Conservation (phyloP, 92 coral and sea anemone genomes). For the Montipora capitata region DNA sequence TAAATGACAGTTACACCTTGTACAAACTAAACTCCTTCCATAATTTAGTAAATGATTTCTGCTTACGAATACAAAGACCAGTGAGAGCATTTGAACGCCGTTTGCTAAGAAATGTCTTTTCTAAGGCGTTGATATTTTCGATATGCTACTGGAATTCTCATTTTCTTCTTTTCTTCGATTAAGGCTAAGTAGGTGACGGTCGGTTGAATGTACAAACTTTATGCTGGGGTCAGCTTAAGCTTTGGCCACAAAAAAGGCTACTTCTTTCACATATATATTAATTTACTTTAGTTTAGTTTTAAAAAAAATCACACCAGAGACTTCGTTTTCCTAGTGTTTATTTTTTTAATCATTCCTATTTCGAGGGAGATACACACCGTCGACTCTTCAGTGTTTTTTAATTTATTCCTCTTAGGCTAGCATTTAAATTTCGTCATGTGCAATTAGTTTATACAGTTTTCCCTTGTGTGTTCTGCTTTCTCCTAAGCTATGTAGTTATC, state of each 20-base stretch:
- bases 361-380: neutral
- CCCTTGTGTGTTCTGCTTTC: too few species aligned
- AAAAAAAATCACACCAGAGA: neutral
- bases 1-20: neutral
- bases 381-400: neutral
- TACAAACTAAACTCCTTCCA: neutral
- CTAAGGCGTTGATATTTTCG: too few species aligned
- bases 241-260: neutral
- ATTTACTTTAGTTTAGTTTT: neutral
- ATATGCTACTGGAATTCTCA: too few species aligned
- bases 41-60: too few species aligned
- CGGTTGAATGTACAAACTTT: too few species aligned
- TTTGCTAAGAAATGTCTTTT: too few species aligned
- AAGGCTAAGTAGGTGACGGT: too few species aligned
- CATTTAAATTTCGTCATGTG: conserved; percentile 5
- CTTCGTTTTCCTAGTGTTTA: neutral
- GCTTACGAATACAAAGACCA: too few species aligned
- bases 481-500: too few species aligned
- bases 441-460: too few species aligned
- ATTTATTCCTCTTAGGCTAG: neutral
- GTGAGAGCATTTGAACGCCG: too few species aligned
- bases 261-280: neutral
- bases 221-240: neutral
- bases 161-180: too few species aligned
- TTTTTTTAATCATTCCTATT: neutral